Conservation (phyloP, 2,797 vertebrate genomes). For the Orientallactaga sibirica region DNA sequence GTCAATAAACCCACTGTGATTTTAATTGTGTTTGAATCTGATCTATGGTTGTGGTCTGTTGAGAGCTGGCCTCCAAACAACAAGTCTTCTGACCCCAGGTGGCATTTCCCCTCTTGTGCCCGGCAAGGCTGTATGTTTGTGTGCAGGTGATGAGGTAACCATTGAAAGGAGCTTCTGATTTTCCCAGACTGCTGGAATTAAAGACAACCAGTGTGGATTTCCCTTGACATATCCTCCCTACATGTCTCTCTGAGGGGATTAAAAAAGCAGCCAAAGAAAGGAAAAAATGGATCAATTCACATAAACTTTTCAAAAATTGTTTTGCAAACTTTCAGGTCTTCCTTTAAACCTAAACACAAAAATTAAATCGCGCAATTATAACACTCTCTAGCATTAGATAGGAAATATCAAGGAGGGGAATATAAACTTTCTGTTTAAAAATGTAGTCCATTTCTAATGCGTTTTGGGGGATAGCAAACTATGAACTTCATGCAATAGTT, state of each 20-base stretch:
- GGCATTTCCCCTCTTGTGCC: not conserved
- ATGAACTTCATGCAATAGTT: conserved; percentile 24
- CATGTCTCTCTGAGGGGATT: not conserved
- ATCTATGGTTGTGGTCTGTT: not conserved
- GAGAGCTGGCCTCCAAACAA: not conserved
- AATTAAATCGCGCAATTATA: not conserved
- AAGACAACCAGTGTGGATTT: conserved; percentile 50
- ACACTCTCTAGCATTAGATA: not conserved
- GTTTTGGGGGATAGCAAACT: conserved; percentile 20
- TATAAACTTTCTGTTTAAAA: conserved; percentile 36
- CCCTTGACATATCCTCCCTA: not conserved
- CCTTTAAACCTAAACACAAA: conserved; percentile 19
- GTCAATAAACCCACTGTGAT: conserved; percentile 35
- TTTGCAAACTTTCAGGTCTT: conserved; percentile 32
- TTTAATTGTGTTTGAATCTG: conserved; percentile 16
- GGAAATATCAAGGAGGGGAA: conserved; percentile 34
- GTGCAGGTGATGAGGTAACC: not conserved
- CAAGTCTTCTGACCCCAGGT: not conserved
- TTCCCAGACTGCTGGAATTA: not conserved
- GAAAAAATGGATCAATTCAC: conserved; percentile 27
- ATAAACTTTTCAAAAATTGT: not conserved
- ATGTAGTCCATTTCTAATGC: fast-evolving
- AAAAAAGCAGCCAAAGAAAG: not conserved
- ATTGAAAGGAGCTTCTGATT: not conserved
- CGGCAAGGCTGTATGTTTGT: not conserved